Evolutionary conservation across 2,113 vertebrate genomes (phyloP), one percentile per base, ranked within the genome.

Genomic region (Myotis lucifugus): DNA sequence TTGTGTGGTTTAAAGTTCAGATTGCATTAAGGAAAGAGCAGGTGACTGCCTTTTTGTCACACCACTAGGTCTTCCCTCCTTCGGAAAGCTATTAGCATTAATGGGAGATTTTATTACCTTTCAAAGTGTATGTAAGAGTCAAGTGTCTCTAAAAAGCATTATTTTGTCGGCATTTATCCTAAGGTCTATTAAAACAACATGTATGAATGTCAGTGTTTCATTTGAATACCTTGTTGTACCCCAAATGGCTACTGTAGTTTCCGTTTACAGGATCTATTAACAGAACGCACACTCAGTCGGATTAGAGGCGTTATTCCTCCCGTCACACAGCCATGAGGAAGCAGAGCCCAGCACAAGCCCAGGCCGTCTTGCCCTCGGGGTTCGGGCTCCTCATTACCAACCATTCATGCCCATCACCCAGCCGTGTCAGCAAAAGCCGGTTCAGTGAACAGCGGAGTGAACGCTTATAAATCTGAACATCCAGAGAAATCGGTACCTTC

Each of bases 101-200:
- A 91, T 23, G 59, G 82, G 70, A 88, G 85, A 82, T 88, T 97
- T 96, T 97, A 97, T 89, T 74, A 37, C 87, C 88, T 95, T 52
- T 88, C 93, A 88, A 74, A 90, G 85, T 61, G 61, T 83, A 69
- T 96, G 48, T 83, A 97, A 97, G 96, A 97, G 89, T 67, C 95
- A 77, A 91, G 69, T 61, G 85, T 91, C 78, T 95, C 95, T 86
- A 86, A 96, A 96, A 97, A 95, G 95, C 95, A 97, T 83, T 94
- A 88, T 86, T 96, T 93, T 91, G 96, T 84, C 94, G 92, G 74
- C 73, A 88, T 95, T 96, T 95, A 96, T 92, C 92, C 91, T 69
- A 86, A 92, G 69, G 85, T 34, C 94, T 92, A 95, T 97, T 94
- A 96, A 97, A 94, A 94, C 61, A 94, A 96, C 85, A 92, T 64